These are phyloP conservation scores for Apteryx mantelli DNA, from an alignment of 2,113 vertebrate species.

Conservation along the genomic window DNA sequence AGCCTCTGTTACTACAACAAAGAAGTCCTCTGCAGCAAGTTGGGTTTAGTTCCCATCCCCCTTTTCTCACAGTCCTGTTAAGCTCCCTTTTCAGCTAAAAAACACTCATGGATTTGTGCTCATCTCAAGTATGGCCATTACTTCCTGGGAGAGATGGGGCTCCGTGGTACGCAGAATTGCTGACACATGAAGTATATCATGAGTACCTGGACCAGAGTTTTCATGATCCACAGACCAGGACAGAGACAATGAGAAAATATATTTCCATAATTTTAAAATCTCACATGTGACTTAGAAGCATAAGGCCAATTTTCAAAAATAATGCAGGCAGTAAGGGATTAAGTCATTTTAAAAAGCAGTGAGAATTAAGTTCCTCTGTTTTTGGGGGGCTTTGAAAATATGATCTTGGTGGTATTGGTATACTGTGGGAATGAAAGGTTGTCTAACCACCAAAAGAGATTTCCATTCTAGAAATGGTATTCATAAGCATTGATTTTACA, in stretches of 20 bases:
- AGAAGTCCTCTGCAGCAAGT: too few relatives aligned
- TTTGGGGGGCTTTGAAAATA: neutral
- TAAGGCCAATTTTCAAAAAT: neutral
- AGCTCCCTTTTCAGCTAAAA: neutral
- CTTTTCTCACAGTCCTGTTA: too few relatives aligned
- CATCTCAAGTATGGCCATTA: neutral
- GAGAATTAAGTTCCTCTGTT: neutral
- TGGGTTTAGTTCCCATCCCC: too few relatives aligned
- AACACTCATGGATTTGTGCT: neutral
- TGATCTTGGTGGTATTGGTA: neutral
- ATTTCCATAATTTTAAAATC: neutral
- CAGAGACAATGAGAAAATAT: neutral
- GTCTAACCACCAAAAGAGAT: neutral
- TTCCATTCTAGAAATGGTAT: neutral
- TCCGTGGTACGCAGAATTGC: neutral
- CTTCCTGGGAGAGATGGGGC: neutral
- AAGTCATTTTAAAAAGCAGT: neutral
- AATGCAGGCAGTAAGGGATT: neutral
- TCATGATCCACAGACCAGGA: neutral
- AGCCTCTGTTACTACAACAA: too few relatives aligned
- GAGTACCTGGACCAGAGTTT: neutral
- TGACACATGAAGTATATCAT: neutral
- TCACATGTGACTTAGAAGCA: neutral
- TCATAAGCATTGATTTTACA: neutral
- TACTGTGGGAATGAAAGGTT: neutral